Conservation (phyloP, 2,113 vertebrate species). For the Eleginops maclovinus region DNA sequence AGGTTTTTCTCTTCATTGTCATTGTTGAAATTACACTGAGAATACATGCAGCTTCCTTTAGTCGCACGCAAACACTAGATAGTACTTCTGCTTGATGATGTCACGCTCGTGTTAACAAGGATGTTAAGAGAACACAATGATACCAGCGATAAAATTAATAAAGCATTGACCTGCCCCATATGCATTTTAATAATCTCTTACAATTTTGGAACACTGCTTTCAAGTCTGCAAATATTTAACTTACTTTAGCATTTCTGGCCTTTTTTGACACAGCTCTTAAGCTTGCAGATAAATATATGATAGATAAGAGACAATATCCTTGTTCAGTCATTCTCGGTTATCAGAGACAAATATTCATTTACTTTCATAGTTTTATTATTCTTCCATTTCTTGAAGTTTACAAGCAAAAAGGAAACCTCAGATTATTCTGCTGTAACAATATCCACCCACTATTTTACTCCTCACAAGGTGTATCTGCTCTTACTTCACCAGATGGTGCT, state of each 20-base stretch:
- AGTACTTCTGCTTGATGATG: slow-evolving; percentile 44
- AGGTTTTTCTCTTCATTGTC: slow-evolving; percentile 5
- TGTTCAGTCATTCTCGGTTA: background rate
- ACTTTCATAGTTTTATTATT: background rate
- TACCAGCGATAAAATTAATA: background rate
- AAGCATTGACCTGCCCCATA: background rate
- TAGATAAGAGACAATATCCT: background rate
- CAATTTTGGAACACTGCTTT: background rate
- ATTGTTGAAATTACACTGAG: background rate
- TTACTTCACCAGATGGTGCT: slow-evolving; percentile 84
- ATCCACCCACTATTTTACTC: background rate
- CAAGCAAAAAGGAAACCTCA: background rate
- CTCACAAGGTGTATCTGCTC: slow-evolving; percentile 47
- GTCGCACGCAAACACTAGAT: background rate
- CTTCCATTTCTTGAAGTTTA: background rate
- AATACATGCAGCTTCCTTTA: slow-evolving; percentile 34
- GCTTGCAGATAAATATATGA: background rate
- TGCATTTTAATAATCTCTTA: background rate
- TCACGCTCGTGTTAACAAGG: slow-evolving; percentile 5
- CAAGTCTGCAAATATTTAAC: background rate
- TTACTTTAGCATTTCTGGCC: background rate
- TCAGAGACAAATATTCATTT: background rate
- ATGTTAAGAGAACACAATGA: slow-evolving; percentile 20
- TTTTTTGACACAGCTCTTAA: background rate
- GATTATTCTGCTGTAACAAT: slow-evolving; percentile 18